These are phyloP conservation scores for Kryptopterus vitreolus DNA, from an alignment of 2,797 vertebrate species.

Conservation along the genomic window DNA sequence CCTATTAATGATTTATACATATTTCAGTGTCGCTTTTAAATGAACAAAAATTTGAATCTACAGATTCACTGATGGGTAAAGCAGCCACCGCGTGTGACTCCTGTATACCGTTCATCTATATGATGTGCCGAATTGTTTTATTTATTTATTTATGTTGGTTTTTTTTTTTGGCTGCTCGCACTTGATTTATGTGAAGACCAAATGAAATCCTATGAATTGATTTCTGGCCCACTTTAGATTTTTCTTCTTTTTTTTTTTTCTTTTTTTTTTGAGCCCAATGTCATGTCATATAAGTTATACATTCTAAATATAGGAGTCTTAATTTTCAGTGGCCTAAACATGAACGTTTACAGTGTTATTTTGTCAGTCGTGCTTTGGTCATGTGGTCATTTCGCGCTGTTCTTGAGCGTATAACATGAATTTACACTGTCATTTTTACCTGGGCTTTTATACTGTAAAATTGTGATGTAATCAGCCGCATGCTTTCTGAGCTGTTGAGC, in stretches of 20 bases:
- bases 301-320: slow-evolving; percentile 19
- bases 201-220: slow-evolving; percentile 29
- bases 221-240: slow-evolving; percentile 2
- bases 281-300: not conserved
- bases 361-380: slow-evolving; percentile 35
- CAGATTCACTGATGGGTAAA: not conserved
- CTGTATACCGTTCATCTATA: not conserved
- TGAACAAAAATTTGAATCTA: not conserved
- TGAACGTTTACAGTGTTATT: slow-evolving; percentile 3
- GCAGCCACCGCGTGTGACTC: not conserved
- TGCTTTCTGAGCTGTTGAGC: slow-evolving; percentile 27
- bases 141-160: slow-evolving; percentile 53
- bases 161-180: slow-evolving; percentile 17
- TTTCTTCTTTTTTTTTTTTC: slow-evolving; percentile 4
- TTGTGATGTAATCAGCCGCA: slow-evolving; percentile 37
- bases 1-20: slow-evolving; percentile 11
- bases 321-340: slow-evolving; percentile 14
- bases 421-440: slow-evolving; percentile 29
- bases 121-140: slow-evolving; percentile 24
- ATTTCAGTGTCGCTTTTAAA: slow-evolving; percentile 13
- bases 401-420: slow-evolving; percentile 4
- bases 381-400: not conserved
- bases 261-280: not conserved
- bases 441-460: slow-evolving; percentile 50
- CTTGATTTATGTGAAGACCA: slow-evolving; percentile 44